These are phyloP conservation scores for Drosophila baimaii DNA, from an alignment of 1,140 invertebrate species.

Conservation along the genomic window DNA sequence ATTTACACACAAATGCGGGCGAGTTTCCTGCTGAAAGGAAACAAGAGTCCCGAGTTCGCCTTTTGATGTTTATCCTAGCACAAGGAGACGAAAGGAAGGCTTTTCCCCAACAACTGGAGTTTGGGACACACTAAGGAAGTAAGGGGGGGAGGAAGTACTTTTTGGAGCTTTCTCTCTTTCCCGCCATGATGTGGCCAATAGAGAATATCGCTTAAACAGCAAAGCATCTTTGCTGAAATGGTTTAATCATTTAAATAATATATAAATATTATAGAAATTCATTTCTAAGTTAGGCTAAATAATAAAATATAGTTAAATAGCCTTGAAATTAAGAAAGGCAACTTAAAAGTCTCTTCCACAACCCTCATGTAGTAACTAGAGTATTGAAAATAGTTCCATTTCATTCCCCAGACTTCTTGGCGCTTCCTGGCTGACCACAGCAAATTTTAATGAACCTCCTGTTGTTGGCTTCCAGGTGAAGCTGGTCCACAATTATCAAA, in stretches of 20 bases:
- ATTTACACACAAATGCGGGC: constrained; percentile 54
- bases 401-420: background rate
- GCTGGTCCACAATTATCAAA: constrained; percentile 24
- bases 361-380: background rate
- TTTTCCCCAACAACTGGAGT: constrained; percentile 34
- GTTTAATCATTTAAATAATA: background rate
- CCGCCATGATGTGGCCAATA: constrained; percentile 8
- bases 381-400: background rate
- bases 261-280: background rate
- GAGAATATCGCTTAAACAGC: constrained; percentile 6
- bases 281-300: too few species aligned
- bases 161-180: constrained; percentile 11
- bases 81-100: constrained; percentile 37
- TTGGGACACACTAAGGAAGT: constrained; percentile 14
- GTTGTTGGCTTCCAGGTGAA: constrained; percentile 5
- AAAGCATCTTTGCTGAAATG: background rate
- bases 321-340: background rate
- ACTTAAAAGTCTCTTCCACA: background rate
- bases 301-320: too few species aligned
- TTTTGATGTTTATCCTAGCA: constrained; percentile 70
- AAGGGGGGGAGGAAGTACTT: constrained; percentile 15
- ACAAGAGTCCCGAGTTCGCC: constrained; percentile 42
- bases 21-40: constrained; percentile 71
- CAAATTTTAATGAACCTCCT: constrained; percentile 28
- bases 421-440: constrained; percentile 28